Evolutionary conservation across 2,888 invertebrate species (phyloP).

Genomic region (Gymnoscelis rufifasciata): DNA sequence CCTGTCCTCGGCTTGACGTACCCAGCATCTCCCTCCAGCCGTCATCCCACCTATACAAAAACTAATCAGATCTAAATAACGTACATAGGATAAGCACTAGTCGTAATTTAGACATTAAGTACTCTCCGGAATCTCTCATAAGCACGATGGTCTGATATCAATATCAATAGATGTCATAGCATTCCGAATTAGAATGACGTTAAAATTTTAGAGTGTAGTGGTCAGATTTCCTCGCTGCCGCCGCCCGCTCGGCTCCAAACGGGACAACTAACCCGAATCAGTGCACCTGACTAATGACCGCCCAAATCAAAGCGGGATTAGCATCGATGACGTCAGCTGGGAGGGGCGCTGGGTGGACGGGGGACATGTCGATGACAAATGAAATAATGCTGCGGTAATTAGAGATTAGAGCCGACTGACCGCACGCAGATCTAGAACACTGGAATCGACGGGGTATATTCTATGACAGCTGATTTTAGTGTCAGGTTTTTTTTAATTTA

Average conservation of each 20-base stretch:
- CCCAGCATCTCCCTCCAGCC: too few relatives aligned
- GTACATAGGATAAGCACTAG: too few relatives aligned
- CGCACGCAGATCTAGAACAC: slow-evolving; percentile 13
- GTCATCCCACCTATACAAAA: too few relatives aligned
- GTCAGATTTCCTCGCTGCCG: too few relatives aligned
- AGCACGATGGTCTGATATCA: too few relatives aligned
- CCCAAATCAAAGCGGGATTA: slow-evolving; percentile 3
- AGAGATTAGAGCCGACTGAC: slow-evolving; percentile 59
- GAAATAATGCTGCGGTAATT: slow-evolving; percentile 58
- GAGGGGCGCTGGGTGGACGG: slow-evolving; percentile 10
- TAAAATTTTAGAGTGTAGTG: too few relatives aligned
- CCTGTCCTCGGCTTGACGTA: too few relatives aligned
- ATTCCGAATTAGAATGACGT: too few relatives aligned
- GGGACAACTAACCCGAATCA: neutral
- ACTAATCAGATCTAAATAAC: too few relatives aligned
- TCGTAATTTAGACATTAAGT: too few relatives aligned
- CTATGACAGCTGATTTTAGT: neutral
- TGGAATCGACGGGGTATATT: slow-evolving; percentile 11
- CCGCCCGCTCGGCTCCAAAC: neutral
- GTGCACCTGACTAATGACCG: slow-evolving; percentile 2
- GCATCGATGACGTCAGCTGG: slow-evolving; percentile 4
- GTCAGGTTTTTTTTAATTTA: neutral
- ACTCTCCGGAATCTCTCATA: too few relatives aligned
- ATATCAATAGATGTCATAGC: too few relatives aligned
- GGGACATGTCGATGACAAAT: slow-evolving; percentile 39